phyloP scores from a whole-genome alignment of 2,113 vertebrate genomes.

The Ascaphus truei region DNA sequence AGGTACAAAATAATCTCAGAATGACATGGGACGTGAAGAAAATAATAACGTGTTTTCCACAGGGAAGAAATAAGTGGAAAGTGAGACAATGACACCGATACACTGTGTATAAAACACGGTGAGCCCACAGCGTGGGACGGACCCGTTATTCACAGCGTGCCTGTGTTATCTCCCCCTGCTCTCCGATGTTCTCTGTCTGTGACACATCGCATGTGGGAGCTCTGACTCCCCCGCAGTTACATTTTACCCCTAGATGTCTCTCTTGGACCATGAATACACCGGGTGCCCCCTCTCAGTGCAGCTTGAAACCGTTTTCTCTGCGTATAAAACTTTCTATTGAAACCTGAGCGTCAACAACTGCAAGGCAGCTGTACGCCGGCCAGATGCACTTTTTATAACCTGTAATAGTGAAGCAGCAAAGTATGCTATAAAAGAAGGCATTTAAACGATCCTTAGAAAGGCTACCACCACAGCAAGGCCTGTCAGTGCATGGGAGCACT shows the following conservation, averaged over 20 bases:
- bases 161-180: not conserved
- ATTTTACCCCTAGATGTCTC: constrained; percentile 26
- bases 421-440: not conserved
- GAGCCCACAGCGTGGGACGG: no score
- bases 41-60: no score
- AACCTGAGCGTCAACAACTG: constrained; percentile 14
- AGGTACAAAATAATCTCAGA: no score
- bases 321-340: constrained; percentile 13
- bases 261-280: not conserved
- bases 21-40: no score
- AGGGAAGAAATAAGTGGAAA: no score
- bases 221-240: not conserved
- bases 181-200: not conserved
- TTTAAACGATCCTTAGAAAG: constrained; percentile 10
- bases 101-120: no score
- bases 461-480: not conserved
- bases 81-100: no score
- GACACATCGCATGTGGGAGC: no score
- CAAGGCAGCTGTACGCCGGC: not conserved
- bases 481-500: not conserved
- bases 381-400: constrained; percentile 35
- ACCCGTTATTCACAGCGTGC: no score
- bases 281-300: not conserved
- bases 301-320: not conserved
- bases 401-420: constrained; percentile 2